phyloP scores from a whole-genome alignment of 2,113 vertebrate species.

The Emberiza fucata region DNA sequence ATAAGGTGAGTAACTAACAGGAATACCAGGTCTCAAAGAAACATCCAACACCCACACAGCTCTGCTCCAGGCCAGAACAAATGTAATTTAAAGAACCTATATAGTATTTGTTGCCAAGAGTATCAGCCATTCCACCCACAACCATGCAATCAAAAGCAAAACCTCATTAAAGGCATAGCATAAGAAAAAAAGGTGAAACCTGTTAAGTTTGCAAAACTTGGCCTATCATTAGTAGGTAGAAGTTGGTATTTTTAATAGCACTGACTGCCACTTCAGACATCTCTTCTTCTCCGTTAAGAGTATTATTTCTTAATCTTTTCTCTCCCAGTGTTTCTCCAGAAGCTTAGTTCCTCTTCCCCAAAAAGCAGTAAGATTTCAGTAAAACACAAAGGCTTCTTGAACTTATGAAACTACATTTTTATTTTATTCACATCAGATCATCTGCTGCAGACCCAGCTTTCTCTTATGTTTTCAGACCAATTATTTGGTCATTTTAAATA shows the following conservation, averaged over 20 bases:
- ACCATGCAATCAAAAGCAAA: slow-evolving; percentile 38
- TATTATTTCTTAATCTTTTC: neutral
- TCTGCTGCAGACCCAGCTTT: neutral
- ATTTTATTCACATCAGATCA: neutral
- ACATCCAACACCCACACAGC: neutral
- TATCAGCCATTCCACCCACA: slow-evolving; percentile 49
- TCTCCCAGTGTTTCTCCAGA: neutral
- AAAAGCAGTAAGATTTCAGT: neutral
- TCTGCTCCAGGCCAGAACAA: slow-evolving; percentile 35
- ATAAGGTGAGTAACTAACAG: neutral
- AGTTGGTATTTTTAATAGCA: slow-evolving; percentile 9
- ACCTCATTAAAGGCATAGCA: slow-evolving; percentile 4
- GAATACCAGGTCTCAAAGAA: slow-evolving; percentile 3
- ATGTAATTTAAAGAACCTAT: slow-evolving; percentile 3
- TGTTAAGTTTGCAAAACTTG: slow-evolving; percentile 37
- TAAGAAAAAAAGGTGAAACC: neutral
- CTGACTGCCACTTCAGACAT: neutral
- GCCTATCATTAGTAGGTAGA: neutral
- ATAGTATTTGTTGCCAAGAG: neutral
- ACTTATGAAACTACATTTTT: neutral
- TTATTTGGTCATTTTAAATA: neutral
- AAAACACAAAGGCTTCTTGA: neutral
- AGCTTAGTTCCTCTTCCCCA: neutral
- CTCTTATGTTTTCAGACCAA: neutral
- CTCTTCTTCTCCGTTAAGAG: neutral